Evolutionary conservation across 2,888 invertebrate genomes (phyloP).

Genomic region (Agrilus cyanescens): DNA sequence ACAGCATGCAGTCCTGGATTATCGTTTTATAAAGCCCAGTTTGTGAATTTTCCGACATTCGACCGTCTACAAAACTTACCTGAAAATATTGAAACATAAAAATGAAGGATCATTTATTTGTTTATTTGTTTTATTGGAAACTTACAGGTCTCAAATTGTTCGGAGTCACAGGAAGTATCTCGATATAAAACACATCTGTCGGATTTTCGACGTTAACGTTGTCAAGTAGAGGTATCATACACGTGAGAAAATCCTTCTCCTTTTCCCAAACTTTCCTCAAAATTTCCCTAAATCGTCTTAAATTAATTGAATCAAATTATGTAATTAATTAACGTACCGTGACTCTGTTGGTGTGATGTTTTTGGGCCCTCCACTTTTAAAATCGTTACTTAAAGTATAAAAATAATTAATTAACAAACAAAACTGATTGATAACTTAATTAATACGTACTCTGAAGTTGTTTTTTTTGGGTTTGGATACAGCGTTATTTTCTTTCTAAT

Average conservation of each 20-base stretch:
- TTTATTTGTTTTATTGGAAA: constrained; percentile 18
- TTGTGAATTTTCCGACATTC: constrained; percentile 67
- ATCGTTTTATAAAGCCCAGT: constrained; percentile 58
- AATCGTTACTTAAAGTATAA: constrained; percentile 1
- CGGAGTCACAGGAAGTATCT: constrained; percentile 75
- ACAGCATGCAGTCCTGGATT: constrained; percentile 50
- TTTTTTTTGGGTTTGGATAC: constrained; percentile 20
- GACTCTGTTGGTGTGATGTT: constrained; percentile 30
- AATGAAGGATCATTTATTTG: background rate
- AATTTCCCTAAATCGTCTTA: constrained; percentile 13
- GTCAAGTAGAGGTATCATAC: constrained; percentile 60
- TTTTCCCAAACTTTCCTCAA: constrained; percentile 54
- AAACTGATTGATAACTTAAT: too few species aligned
- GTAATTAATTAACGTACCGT: constrained; percentile 13
- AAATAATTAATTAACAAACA: too few species aligned
- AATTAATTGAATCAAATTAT: background rate
- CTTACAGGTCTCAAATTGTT: constrained; percentile 69
- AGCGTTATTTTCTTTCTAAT: constrained; percentile 45
- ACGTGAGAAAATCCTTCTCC: constrained; percentile 54
- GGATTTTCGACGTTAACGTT: constrained; percentile 42
- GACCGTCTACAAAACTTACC: constrained; percentile 45
- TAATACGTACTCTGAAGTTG: constrained; percentile 33
- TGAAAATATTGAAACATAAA: constrained; percentile 13
- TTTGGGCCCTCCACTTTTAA: constrained; percentile 21
- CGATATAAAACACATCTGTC: constrained; percentile 79